Base-by-base conservation (phyloP, 2,113 vertebrate species). In the Lophius piscatorius region DNA sequence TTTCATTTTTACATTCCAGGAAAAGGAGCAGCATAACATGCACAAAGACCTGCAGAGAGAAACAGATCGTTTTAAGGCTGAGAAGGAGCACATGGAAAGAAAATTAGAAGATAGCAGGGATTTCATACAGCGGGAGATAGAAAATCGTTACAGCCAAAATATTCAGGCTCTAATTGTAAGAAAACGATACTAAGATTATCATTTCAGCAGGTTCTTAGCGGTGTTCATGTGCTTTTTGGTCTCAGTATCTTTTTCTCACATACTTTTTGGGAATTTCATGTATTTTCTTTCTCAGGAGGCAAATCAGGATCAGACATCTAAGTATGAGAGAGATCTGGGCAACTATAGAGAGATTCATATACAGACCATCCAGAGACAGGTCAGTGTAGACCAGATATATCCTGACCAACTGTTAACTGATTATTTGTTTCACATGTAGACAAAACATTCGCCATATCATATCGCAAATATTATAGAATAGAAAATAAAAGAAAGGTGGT, bases 81-180 rank as follows among this genome's bases (percentile, higher is more conserved):
- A 96, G 61, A 94, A 96, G 82, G 90, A 92, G 0, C 93, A 91
- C 40, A 86, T 94, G 67, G 89, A 91, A 42, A 76, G 82, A 38
- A 93, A 95, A 85, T 92, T 98, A 67, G 94, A 94, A 63, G 95
- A 96, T 81, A 92, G 94, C 65, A 93, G 94, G 79, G 91, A 94
- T 0, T 93, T 93, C 87, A 95, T 95, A 48, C 92, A 92, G 76
- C 92, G 90, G 64, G 94, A 97, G 58, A 93, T 96, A 80, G 94
- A 95, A 47, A 92, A 92, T 31, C 78, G 96, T 14, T 91, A 92
- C 67, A 89, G 85, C 22, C 93, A 91, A 70, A 95, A 95, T 57
- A 65, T 85, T 23, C 82, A 88, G 16, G 76, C 74, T 42, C 57
- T 82, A 5, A 85, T 60, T 20, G 86, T 84, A 83, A 0, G 51